Base-by-base conservation (phyloP, 2,888 invertebrate species). In the Tridacna crocea region DNA sequence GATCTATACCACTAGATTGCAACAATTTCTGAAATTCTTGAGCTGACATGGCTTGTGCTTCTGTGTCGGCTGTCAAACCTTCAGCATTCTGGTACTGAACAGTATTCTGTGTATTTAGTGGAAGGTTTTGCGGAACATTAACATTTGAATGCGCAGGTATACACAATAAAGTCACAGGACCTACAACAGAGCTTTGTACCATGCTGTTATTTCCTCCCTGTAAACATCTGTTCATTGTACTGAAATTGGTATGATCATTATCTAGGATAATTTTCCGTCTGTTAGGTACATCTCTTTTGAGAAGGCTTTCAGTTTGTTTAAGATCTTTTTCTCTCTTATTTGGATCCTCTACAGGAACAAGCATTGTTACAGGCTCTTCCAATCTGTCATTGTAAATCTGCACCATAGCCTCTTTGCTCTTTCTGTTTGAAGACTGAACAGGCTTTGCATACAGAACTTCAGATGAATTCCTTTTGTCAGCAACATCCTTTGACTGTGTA, bases 21-120 rank as follows among this genome's bases (percentile, higher is more conserved):
- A 88, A 82, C 10, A 89, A 74, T 0, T 60, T 70, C 24, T 87
- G 83, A 76, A 88, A 83, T 58, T 88, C 87, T 22, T 82, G 70
- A 22, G 87, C 82, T 15, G 86, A 85, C 84, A 88, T 82, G n/a
- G 87, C 77, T 70, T 88, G 85, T 15, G 80, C 87, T 48, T 82
- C 80, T 15, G 72, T 86, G 51, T 87, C 86, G 19, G 75, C 77
- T 27, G 76, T 83, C 10, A 72, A 58, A 17, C 65, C 68, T 27
- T 15, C 36, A 47, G 17, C 46, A 4, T 68, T 3, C 46, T 17
- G 12, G 46, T 17, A 46, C 55, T 15, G 15, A 19, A 19, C 15
- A 55, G 17, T 55, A 55, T 55, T 55, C 55, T 55, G 55, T 6
- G 11, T 55, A 10, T 15, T 55, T 3, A 3, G 15, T 55, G 55